Conservation (phyloP, 2,797 vertebrate species). For the Eulemur rubriventer region DNA sequence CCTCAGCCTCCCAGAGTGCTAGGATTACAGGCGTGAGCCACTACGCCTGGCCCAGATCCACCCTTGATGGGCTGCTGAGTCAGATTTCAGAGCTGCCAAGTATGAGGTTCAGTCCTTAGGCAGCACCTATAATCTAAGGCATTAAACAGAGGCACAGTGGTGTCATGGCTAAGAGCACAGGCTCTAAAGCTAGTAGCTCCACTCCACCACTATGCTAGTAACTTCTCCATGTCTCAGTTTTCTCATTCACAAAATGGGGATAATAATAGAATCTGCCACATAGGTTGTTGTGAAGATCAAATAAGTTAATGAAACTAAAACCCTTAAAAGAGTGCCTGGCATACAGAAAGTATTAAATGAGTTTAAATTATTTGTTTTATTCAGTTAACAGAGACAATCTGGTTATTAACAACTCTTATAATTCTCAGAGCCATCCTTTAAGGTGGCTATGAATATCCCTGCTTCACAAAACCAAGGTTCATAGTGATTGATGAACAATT, state of each 20-base stretch:
- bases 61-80: not conserved
- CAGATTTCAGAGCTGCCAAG: not conserved
- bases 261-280: not conserved
- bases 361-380: not conserved
- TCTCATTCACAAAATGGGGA: not conserved
- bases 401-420: not conserved
- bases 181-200: not conserved
- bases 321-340: not conserved
- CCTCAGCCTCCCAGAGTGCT: too few species aligned
- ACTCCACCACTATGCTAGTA: not conserved
- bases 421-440: constrained; percentile 8
- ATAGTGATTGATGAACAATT: not conserved
- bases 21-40: too few species aligned
- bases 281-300: not conserved
- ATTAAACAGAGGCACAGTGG: not conserved
- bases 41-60: not conserved
- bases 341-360: not conserved
- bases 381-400: not conserved
- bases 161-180: not conserved
- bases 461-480: not conserved
- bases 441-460: not conserved
- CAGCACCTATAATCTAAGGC: not conserved
- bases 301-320: not conserved
- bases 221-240: not conserved
- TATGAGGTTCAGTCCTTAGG: not conserved